Conservation (phyloP, 2,113 vertebrate genomes). For the Pseudopodoces humilis region DNA sequence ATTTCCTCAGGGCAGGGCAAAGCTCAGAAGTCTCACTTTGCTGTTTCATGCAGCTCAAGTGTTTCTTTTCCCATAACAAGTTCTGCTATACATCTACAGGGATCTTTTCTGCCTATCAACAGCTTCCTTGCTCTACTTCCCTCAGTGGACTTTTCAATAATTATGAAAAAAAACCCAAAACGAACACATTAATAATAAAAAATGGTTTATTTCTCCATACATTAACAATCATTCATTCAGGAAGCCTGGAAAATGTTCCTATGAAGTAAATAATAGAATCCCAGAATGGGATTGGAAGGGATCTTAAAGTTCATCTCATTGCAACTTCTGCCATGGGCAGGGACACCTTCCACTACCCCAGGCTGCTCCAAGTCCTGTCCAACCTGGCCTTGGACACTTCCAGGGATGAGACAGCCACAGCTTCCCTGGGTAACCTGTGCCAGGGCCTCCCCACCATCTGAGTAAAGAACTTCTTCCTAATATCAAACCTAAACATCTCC, state of each 20-base stretch:
- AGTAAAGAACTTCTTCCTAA: background rate
- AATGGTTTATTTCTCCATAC: background rate
- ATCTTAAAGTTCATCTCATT: background rate
- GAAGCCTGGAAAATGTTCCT: background rate
- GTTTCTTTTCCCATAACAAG: background rate
- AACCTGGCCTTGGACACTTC: background rate
- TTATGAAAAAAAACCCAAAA: background rate
- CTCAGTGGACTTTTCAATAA: background rate
- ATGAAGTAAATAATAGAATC: background rate
- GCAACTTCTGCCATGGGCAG: background rate
- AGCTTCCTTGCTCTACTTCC: accelerated
- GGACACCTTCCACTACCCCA: background rate
- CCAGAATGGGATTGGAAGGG: background rate
- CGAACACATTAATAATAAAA: background rate
- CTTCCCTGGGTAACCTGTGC: background rate
- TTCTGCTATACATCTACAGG: background rate
- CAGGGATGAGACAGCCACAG: background rate
- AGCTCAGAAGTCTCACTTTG: background rate
- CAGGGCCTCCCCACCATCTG: background rate
- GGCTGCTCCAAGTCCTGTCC: accelerated
- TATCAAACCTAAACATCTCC: background rate
- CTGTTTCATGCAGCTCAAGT: background rate
- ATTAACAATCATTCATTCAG: background rate
- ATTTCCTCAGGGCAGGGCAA: background rate
- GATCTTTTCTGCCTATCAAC: background rate